These are phyloP conservation scores for Glaucidium brasilianum DNA, from an alignment of 2,113 vertebrate species.

Conservation along the genomic window DNA sequence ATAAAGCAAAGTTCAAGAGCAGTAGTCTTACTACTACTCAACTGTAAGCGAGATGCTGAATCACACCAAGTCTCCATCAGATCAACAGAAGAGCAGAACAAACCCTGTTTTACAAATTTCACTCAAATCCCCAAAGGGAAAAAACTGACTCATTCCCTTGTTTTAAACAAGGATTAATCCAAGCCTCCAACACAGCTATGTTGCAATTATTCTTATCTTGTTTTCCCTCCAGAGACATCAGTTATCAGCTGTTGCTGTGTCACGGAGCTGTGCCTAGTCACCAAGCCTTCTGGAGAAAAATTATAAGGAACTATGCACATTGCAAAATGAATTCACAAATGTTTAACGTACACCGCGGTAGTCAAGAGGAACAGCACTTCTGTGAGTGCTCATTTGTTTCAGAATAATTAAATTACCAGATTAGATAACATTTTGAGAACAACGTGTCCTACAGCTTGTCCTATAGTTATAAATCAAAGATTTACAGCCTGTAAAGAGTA, in stretches of 20 bases:
- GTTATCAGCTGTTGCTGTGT: neutral
- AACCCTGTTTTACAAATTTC: neutral
- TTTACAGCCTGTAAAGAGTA: neutral
- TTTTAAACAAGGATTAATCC: neutral
- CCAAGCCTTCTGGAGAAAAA: neutral
- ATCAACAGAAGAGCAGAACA: neutral
- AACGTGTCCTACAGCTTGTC: neutral
- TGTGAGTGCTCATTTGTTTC: neutral
- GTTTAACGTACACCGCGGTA: fast-evolving
- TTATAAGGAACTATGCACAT: neutral
- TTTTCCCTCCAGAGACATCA: neutral
- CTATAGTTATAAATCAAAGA: neutral
- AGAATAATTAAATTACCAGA: neutral
- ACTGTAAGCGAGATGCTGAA: neutral
- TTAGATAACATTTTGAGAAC: neutral
- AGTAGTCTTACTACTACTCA: neutral
- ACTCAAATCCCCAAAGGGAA: neutral
- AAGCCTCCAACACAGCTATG: neutral
- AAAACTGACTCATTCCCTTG: neutral
- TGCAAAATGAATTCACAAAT: neutral
- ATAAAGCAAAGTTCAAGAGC: neutral
- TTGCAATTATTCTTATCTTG: neutral
- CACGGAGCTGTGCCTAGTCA: neutral
- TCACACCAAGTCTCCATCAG: neutral
- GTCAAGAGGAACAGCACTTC: neutral